A percentile compares a stretch with the other conserved stretches of the same genome.
Conservation (phyloP, 2,797 vertebrate genomes). For the Menidia menidia region DNA sequence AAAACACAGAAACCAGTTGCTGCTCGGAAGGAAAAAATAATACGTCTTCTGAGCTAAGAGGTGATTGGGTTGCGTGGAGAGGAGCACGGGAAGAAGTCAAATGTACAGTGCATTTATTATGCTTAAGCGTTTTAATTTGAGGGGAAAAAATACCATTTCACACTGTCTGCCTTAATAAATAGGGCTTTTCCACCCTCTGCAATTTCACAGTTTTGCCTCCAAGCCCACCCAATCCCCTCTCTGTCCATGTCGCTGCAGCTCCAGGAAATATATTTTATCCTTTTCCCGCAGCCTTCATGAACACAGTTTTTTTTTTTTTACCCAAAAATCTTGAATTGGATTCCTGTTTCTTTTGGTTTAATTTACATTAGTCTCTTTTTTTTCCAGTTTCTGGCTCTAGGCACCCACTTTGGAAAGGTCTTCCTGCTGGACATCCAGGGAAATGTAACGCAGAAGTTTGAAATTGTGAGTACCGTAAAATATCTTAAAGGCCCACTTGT, state of each 20-base stretch:
- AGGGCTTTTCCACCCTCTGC: slow-evolving; percentile 84
- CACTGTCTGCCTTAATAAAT: slow-evolving; percentile 90
- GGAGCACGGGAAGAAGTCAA: slow-evolving; percentile 75
- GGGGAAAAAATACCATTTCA: slow-evolving; percentile 86
- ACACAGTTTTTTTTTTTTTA: slow-evolving; percentile 50
- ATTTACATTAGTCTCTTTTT: slow-evolving; percentile 61
- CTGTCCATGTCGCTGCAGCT: slow-evolving; percentile 67
- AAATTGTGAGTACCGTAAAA: slow-evolving; percentile 90
- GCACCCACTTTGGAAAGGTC: slow-evolving; percentile 97
- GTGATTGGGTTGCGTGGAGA: slow-evolving; percentile 67
- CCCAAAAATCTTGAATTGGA: slow-evolving; percentile 58
- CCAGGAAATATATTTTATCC: slow-evolving; percentile 84
- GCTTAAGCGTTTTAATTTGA: slow-evolving; percentile 87
- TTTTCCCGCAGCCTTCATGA: slow-evolving; percentile 71
- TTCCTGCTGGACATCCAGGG: slow-evolving; percentile 97
- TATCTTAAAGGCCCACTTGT: neutral
- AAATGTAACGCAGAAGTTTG: slow-evolving; percentile 97
- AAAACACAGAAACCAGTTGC: slow-evolving; percentile 73
- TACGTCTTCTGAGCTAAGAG: slow-evolving; percentile 61
- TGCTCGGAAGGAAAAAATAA: slow-evolving; percentile 69
- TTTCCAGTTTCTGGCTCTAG: slow-evolving; percentile 93
- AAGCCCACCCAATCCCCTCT: slow-evolving; percentile 79
- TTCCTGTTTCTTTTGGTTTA: slow-evolving; percentile 60
- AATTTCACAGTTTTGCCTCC: slow-evolving; percentile 88
- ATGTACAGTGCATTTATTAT: slow-evolving; percentile 87